Evolutionary conservation across 2,888 invertebrate species (phyloP).

Genomic region (Druceiella hillmani): DNA sequence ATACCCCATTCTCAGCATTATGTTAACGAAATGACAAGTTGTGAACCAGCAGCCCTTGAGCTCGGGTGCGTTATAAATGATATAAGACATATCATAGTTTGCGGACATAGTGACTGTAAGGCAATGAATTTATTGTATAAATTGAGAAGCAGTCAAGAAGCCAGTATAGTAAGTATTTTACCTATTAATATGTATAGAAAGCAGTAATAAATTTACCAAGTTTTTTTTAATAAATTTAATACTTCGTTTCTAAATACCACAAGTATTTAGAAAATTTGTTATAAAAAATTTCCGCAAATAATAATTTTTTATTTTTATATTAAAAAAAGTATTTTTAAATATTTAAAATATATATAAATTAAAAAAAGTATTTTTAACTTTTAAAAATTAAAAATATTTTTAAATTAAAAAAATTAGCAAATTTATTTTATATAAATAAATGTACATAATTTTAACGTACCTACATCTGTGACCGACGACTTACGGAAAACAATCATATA

Average conservation of each 20-base stretch:
- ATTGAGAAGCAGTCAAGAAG: slow-evolving; percentile 71
- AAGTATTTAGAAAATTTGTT: not conserved
- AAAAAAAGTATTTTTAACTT: too few relatives aligned
- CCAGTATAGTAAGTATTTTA: slow-evolving; percentile 37
- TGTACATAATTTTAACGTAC: too few relatives aligned
- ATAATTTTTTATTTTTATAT: too few relatives aligned
- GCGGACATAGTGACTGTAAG: slow-evolving; percentile 98
- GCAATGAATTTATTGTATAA: slow-evolving; percentile 91
- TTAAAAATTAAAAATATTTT: too few relatives aligned
- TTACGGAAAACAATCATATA: too few relatives aligned
- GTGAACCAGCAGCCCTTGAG: slow-evolving; percentile 94
- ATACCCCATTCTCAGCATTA: slow-evolving; percentile 90
- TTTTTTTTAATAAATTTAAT: not conserved
- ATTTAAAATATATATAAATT: too few relatives aligned
- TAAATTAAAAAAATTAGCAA: too few relatives aligned
- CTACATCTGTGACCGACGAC: too few relatives aligned
- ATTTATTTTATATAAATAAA: too few relatives aligned
- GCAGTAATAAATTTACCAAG: not conserved
- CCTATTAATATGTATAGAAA: not conserved
- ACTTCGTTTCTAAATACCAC: not conserved
- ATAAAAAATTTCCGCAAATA: too few relatives aligned
- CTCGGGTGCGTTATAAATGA: slow-evolving; percentile 89
- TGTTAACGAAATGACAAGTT: slow-evolving; percentile 79
- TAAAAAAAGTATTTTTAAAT: too few relatives aligned
- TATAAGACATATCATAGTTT: slow-evolving; percentile 89